Evolutionary conservation across 2,888 invertebrate genomes (phyloP).

Genomic region (Xestia ashworthii): DNA sequence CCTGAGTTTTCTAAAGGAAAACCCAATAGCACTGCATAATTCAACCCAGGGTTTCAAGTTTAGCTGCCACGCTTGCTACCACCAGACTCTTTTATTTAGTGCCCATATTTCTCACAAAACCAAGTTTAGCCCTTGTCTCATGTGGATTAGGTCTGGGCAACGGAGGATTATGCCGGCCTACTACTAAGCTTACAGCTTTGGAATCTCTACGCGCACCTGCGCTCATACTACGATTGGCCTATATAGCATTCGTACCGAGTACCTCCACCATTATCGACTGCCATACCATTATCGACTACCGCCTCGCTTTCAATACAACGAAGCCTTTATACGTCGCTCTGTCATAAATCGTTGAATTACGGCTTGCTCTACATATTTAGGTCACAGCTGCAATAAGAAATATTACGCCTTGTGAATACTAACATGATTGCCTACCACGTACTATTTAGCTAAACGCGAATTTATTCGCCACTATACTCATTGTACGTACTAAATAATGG

Average conservation of each 20-base stretch:
- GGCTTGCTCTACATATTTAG: slow-evolving; percentile 64
- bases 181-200: slow-evolving; percentile 13
- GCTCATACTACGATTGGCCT: background rate
- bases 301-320: slow-evolving; percentile 36
- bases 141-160: background rate
- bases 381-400: slow-evolving; percentile 68
- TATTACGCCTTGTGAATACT: slow-evolving; percentile 49
- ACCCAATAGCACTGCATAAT: background rate
- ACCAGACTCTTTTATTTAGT: background rate
- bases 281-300: background rate
- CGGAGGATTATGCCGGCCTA: slow-evolving; percentile 7
- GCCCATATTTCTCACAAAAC: background rate
- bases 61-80: background rate
- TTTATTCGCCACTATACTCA: slow-evolving; percentile 49
- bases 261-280: background rate
- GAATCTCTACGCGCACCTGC: slow-evolving; percentile 16
- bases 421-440: slow-evolving; percentile 35
- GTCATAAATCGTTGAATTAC: slow-evolving; percentile 67
- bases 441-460: slow-evolving; percentile 35
- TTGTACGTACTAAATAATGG: slow-evolving; percentile 44
- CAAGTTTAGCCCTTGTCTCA: background rate
- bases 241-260: background rate
- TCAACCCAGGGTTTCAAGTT: background rate
- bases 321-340: slow-evolving; percentile 27
- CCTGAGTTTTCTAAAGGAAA: background rate